A percentile compares a stretch with the other conserved stretches of the same genome.
Evolutionary conservation across 1,140 invertebrate genomes (phyloP).

Genomic region (Glossosoma conforme): DNA sequence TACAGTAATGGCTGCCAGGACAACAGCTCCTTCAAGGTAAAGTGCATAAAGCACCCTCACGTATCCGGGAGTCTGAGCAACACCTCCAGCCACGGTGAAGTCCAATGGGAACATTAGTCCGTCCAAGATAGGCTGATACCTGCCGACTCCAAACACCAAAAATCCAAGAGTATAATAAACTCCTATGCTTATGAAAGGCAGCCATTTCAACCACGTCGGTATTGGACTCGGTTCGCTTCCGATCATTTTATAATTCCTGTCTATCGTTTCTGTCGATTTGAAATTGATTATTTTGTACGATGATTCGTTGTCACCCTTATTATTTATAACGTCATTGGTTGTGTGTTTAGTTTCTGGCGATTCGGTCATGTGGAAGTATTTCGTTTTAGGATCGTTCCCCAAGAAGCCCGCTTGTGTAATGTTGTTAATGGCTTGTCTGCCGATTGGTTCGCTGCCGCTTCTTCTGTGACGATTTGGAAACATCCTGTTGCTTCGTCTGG

Average conservation of each 20-base stretch:
- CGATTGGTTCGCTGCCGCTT: slow-evolving; percentile 28
- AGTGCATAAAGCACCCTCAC: slow-evolving; percentile 60
- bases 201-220: slow-evolving; percentile 42
- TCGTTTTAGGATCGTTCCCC: slow-evolving; percentile 15
- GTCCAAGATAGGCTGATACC: slow-evolving; percentile 50
- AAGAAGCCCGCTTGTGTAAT: slow-evolving; percentile 23
- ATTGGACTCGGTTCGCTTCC: slow-evolving; percentile 16
- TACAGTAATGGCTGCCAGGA: slow-evolving; percentile 54
- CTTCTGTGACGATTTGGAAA: slow-evolving; percentile 22
- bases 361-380: slow-evolving; percentile 27
- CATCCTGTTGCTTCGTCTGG: slow-evolving; percentile 18
- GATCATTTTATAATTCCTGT: slow-evolving; percentile 29
- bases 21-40: slow-evolving; percentile 63
- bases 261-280: slow-evolving; percentile 27
- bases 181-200: slow-evolving; percentile 42
- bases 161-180: slow-evolving; percentile 58
- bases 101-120: slow-evolving; percentile 62
- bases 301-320: slow-evolving; percentile 4
- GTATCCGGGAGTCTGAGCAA: slow-evolving; percentile 54
- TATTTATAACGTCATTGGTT: background rate
- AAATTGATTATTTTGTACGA: slow-evolving; percentile 23
- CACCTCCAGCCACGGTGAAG: slow-evolving; percentile 63
- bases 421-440: slow-evolving; percentile 27
- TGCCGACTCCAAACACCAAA: slow-evolving; percentile 55
- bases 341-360: slow-evolving; percentile 1